phyloP scores from a whole-genome alignment of 2,113 vertebrate genomes.

The Siniperca chuatsi region DNA sequence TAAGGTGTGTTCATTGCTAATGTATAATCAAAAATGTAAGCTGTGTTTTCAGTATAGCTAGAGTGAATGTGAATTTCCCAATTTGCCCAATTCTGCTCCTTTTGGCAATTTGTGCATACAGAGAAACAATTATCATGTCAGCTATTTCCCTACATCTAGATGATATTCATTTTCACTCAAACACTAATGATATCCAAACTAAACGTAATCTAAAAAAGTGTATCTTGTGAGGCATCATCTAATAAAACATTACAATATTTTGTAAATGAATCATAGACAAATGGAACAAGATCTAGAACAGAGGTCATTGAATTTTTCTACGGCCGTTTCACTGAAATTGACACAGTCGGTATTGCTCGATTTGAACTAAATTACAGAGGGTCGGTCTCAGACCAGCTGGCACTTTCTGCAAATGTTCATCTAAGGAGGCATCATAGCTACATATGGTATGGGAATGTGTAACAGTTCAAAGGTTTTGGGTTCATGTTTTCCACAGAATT shows the following conservation, averaged over 20 bases:
- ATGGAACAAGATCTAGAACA: not conserved
- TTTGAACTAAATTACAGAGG: slow-evolving; percentile 3
- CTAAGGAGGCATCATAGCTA: slow-evolving; percentile 20
- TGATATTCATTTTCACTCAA: not conserved
- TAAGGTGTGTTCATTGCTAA: not conserved
- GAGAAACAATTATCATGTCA: not conserved
- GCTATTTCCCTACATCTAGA: not conserved
- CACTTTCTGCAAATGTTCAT: slow-evolving; percentile 19
- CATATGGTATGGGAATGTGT: slow-evolving; percentile 13
- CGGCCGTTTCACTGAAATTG: not conserved
- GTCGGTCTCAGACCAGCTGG: slow-evolving; percentile 36
- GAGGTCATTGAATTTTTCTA: not conserved
- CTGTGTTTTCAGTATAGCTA: not conserved
- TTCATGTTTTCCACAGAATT: slow-evolving; percentile 30
- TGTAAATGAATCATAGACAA: not conserved
- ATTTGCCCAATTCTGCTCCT: not conserved
- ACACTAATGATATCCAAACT: not conserved
- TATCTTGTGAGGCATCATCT: not conserved
- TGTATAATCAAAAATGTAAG: not conserved
- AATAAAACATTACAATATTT: not conserved
- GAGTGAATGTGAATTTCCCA: not conserved
- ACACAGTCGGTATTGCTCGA: not conserved
- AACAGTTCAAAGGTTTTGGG: slow-evolving; percentile 18
- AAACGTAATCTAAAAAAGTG: not conserved
- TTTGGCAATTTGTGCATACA: not conserved